Evolutionary conservation across 2,888 invertebrate genomes (phyloP).

Genomic region (Hypena proboscidalis): DNA sequence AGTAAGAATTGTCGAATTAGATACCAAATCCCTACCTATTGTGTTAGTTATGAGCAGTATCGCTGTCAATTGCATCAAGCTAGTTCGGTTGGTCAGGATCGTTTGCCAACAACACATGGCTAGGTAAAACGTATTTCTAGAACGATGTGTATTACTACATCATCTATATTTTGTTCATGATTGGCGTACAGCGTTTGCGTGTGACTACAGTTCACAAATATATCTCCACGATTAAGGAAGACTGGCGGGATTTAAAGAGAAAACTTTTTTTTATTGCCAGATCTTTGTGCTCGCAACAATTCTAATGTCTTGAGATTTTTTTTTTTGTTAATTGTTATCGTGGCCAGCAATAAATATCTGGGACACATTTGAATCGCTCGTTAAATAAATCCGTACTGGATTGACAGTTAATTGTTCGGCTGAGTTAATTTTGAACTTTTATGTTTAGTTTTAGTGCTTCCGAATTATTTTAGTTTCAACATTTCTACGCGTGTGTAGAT

Average conservation of each 20-base stretch:
- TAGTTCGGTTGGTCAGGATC: conserved; percentile 37
- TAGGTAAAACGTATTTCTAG: conserved; percentile 49
- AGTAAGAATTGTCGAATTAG: no score
- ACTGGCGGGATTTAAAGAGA: neutral
- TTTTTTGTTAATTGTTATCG: conserved; percentile 4
- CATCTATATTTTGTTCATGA: conserved; percentile 40
- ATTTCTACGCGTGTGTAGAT: neutral
- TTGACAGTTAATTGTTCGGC: neutral
- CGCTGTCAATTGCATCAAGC: conserved; percentile 52
- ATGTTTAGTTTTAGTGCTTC: neutral
- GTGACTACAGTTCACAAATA: conserved; percentile 14
- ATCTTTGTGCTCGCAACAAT: neutral
- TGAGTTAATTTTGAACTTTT: conserved; percentile 2
- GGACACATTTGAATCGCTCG: conserved; percentile 4
- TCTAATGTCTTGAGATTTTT: conserved; percentile 3
- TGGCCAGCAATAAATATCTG: conserved; percentile 2
- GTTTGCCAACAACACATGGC: conserved; percentile 33
- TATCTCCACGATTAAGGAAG: conserved; percentile 5
- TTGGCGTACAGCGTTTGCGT: conserved; percentile 21
- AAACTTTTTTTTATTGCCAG: neutral
- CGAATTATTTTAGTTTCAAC: no score
- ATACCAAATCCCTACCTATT: no score
- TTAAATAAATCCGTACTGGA: conserved; percentile 3
- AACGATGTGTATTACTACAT: conserved; percentile 35
- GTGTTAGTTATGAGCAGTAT: conserved; percentile 3